Base-by-base conservation (phyloP, 1,140 invertebrate genomes). In the Pentalonia nigronervosa region DNA sequence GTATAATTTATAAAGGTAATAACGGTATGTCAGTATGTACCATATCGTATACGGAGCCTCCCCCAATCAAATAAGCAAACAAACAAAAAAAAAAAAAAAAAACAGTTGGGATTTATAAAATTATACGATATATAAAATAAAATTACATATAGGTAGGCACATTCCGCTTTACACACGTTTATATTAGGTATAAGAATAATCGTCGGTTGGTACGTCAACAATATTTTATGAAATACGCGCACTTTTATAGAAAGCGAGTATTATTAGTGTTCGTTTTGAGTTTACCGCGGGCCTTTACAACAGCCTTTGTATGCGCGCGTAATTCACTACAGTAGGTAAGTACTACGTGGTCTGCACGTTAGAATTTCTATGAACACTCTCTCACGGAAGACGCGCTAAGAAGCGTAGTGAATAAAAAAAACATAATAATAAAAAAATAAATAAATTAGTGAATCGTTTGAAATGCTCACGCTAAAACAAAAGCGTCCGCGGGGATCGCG, bases 401-500 rank as follows among this genome's bases (percentile, higher is more conserved):
- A 34, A 90, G 50, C n/a, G 50, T 17, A 56, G n/a, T 53, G 88
- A 67, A 90, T 25, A 90, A 90, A 90, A 90, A 67, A 90, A 23
- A 56, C 17, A 17, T 76, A 76, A 76, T 76, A 76, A n/a, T 17
- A 76, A 76, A 67, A 67, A 76, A 76, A 67, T n/a, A 76, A 76
- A 76, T 76, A 76, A 67, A 67, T 45, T 41, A 41, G 25, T n/a
- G 89, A 90, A 90, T 90, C 89, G 67, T 67, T 60, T 30, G 88
- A 41, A 45, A 67, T 25, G 21, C 89, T 60, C 11, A 17, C 76
- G 91, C 56, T 93, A 93, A 93, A 93, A 93, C 91, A 93, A 93
- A 84, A 53, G 91, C 91, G 36, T 86, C 47, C 67, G 48, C 91
- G 48, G 91, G 91, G 91, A 93, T 93, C 91, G 81, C 91, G 89